Percentiles rank a stretch among this genome's conserved stretches.
Conservation (phyloP, 2,797 vertebrate genomes). For the Tauraco hartlaubi region DNA sequence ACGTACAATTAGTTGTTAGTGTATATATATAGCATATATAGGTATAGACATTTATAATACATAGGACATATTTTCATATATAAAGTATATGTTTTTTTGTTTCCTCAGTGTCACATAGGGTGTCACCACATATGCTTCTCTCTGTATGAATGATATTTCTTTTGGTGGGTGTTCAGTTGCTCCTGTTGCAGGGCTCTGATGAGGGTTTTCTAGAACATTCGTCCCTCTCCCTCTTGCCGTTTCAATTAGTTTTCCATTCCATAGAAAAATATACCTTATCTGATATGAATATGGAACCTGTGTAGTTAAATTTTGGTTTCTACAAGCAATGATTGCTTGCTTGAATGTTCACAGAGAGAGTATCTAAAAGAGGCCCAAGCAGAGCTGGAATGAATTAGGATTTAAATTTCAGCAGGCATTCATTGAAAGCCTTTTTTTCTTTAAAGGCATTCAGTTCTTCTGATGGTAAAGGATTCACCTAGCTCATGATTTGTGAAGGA, state of each 20-base stretch:
- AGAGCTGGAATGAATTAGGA: background rate
- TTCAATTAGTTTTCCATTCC: background rate
- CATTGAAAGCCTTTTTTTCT: background rate
- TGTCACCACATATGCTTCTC: background rate
- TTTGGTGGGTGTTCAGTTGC: background rate
- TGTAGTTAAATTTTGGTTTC: background rate
- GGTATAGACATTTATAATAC: background rate
- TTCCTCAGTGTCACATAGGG: background rate
- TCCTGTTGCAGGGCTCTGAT: background rate
- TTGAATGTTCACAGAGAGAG: background rate
- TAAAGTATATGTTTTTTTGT: background rate
- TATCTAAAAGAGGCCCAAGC: background rate
- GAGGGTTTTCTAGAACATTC: background rate
- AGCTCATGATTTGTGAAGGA: constrained; percentile 4
- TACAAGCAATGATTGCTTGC: background rate
- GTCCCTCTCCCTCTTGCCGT: background rate
- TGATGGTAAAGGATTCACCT: background rate
- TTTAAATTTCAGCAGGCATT: constrained; percentile 27
- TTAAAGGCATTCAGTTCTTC: constrained; percentile 2
- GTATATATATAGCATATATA: background rate
- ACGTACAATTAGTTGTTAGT: background rate
- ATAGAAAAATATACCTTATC: background rate
- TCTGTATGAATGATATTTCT: background rate
- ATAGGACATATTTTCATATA: background rate
- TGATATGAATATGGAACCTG: background rate